Percentiles rank a stretch among this genome's conserved stretches.
These are phyloP conservation scores for Nasonia longicornis DNA, from an alignment of 1,140 invertebrate species.

Conservation along the genomic window DNA sequence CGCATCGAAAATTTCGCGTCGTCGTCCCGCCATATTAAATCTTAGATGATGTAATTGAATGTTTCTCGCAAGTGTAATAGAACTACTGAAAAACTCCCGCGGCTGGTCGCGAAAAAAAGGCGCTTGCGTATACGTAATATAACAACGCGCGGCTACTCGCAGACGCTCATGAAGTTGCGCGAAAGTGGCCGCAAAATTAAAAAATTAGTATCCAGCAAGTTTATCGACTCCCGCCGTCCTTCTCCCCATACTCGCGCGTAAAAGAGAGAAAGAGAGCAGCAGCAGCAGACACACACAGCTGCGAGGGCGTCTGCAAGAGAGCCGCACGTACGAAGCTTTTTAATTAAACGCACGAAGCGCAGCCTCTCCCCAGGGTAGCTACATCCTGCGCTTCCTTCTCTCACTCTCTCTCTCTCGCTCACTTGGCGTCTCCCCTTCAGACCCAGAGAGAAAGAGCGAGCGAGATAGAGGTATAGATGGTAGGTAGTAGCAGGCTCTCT, in stretches of 20 bases:
- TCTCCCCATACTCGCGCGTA: background rate
- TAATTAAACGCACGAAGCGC: slow-evolving; percentile 64
- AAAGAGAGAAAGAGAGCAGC: background rate
- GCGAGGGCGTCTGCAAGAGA: slow-evolving; percentile 6
- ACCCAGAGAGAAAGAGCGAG: background rate
- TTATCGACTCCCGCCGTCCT: slow-evolving; percentile 14
- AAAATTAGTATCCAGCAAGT: slow-evolving; percentile 43
- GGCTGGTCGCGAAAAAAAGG: no score
- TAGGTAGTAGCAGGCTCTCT: slow-evolving; percentile 36
- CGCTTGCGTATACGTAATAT: background rate
- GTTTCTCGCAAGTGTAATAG: no score
- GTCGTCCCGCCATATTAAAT: no score
- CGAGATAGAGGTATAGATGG: background rate
- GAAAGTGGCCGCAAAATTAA: slow-evolving; percentile 37
- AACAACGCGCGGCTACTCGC: background rate
- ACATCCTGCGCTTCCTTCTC: slow-evolving; percentile 1
- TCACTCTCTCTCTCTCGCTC: slow-evolving; percentile 19
- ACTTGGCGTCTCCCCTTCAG: slow-evolving; percentile 38
- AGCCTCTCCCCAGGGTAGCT: slow-evolving; percentile 29
- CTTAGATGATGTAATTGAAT: no score
- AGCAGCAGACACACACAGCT: background rate
- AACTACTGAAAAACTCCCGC: no score
- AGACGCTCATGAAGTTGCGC: slow-evolving; percentile 16
- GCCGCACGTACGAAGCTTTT: slow-evolving; percentile 60
- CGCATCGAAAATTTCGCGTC: background rate